These are phyloP conservation scores for Ochropleura leucogaster DNA, from an alignment of 2,888 invertebrate species.

Conservation along the genomic window DNA sequence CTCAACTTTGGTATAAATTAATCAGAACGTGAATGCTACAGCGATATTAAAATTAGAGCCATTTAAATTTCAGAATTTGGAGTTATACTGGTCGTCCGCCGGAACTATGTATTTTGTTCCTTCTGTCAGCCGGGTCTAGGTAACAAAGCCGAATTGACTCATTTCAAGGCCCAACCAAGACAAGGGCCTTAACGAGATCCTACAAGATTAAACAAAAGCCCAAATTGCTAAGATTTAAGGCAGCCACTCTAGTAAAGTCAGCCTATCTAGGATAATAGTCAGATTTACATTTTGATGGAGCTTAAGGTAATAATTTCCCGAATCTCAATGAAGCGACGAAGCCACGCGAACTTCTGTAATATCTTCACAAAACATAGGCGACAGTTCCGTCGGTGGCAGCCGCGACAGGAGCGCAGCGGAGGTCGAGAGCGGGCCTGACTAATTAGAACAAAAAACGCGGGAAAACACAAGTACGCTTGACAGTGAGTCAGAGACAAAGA, in stretches of 20 bases:
- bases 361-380: conserved; percentile 70
- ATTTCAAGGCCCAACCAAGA: too few species aligned
- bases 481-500: conserved; percentile 90
- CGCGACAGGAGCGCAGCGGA: conserved; percentile 71
- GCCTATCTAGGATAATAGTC: conserved; percentile 12
- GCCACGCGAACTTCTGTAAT: conserved; percentile 57
- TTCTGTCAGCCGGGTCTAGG: too few species aligned
- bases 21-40: too few species aligned
- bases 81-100: too few species aligned
- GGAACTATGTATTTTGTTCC: too few species aligned
- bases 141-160: too few species aligned
- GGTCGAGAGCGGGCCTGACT: conserved; percentile 86
- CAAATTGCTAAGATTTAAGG: background rate
- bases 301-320: conserved; percentile 40
- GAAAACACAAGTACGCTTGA: conserved; percentile 90
- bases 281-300: conserved; percentile 34
- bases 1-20: too few species aligned
- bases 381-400: conserved; percentile 68
- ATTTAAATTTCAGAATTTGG: too few species aligned
- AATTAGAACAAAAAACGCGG: conserved; percentile 91
- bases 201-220: background rate
- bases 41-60: too few species aligned
- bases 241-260: background rate
- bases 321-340: conserved; percentile 44
- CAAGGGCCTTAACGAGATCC: too few species aligned